Evolutionary conservation across 2,888 invertebrate species (phyloP).

Genomic region (Andrena minutula): DNA sequence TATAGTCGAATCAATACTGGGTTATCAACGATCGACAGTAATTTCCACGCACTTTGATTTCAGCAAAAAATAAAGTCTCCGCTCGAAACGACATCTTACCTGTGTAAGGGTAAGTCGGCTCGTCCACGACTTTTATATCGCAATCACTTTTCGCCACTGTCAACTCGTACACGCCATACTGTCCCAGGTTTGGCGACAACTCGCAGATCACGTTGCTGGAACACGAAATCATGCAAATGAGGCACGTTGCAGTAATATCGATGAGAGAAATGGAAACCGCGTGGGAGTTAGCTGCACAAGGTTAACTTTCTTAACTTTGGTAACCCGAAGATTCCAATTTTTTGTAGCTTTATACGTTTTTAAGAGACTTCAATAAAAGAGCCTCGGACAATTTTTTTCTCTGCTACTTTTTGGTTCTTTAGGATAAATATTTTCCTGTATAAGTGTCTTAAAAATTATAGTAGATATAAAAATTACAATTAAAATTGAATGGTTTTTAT

Average conservation of each 20-base stretch:
- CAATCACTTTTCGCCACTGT: slow-evolving; percentile 86
- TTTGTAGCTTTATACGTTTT: too few species aligned
- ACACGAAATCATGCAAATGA: slow-evolving; percentile 5
- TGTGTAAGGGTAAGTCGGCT: slow-evolving; percentile 90
- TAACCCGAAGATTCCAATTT: too few species aligned
- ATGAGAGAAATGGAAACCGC: background rate
- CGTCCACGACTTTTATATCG: slow-evolving; percentile 86
- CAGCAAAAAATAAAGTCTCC: background rate
- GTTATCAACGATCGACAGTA: background rate
- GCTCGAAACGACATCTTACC: slow-evolving; percentile 86
- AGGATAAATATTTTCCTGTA: too few species aligned
- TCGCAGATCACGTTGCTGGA: slow-evolving; percentile 88
- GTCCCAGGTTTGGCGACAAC: slow-evolving; percentile 87
- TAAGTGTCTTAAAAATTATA: too few species aligned
- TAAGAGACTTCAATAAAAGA: too few species aligned
- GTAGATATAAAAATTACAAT: too few species aligned
- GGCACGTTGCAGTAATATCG: background rate
- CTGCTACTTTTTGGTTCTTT: too few species aligned
- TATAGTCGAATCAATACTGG: too few species aligned
- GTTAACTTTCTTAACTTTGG: too few species aligned
- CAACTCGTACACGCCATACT: slow-evolving; percentile 91
- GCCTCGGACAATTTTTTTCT: too few species aligned
- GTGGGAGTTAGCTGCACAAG: too few species aligned
- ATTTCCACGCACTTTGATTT: background rate
- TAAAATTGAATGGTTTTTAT: too few species aligned